phyloP scores from a whole-genome alignment of 1,140 invertebrate species.

The Hylaeus volcanicus region DNA sequence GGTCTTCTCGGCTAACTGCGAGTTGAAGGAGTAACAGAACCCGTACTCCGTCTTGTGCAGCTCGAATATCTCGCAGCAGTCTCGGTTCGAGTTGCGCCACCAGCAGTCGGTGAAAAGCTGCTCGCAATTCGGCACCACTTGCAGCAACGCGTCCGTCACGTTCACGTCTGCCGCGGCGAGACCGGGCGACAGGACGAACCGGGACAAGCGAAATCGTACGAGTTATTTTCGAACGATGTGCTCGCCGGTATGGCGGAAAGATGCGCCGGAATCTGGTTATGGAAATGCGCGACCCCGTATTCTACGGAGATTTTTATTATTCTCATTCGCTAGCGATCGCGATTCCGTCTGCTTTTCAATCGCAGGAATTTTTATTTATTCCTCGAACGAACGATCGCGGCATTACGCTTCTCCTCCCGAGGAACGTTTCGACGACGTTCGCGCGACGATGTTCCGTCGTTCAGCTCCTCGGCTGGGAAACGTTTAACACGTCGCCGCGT shows the following conservation, averaged over 20 bases:
- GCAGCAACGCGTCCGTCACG: constrained; percentile 27
- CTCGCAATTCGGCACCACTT: constrained; percentile 31
- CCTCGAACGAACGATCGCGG: neutral
- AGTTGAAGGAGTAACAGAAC: constrained; percentile 48
- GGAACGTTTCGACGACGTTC: neutral
- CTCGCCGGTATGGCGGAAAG: neutral
- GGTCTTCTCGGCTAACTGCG: neutral
- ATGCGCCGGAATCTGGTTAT: constrained; percentile 22
- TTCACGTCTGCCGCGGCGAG: constrained; percentile 15
- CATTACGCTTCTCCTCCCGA: constrained; percentile 1
- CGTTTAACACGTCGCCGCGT: constrained; percentile 17
- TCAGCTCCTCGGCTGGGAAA: neutral
- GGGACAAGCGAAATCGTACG: neutral
- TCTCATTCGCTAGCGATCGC: neutral
- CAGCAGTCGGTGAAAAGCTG: constrained; percentile 29
- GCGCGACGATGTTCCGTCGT: too few relatives aligned
- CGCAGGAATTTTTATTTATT: neutral
- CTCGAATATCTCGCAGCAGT: constrained; percentile 49
- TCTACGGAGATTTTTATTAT: constrained; percentile 17
- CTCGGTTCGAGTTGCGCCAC: constrained; percentile 33
- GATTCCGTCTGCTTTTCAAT: constrained; percentile 8
- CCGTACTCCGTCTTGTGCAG: constrained; percentile 41
- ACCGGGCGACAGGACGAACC: neutral
- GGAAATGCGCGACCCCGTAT: neutral
- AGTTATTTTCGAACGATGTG: constrained; percentile 23